Evolutionary conservation across 2,797 vertebrate genomes (phyloP).

Genomic region (Thaleichthys pacificus): DNA sequence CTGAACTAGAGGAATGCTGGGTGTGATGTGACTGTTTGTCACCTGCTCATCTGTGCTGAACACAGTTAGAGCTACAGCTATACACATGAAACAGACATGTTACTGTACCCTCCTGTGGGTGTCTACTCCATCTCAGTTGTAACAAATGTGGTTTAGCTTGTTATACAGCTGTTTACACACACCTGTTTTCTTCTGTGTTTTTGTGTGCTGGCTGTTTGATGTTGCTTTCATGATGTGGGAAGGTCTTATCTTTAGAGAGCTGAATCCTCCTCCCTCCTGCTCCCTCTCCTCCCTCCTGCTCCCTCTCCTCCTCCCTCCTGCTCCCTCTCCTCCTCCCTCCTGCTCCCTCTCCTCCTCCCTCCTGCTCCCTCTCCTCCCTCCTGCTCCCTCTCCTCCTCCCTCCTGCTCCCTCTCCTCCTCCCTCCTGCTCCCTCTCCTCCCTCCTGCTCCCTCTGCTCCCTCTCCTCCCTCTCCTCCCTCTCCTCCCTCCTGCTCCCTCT

Average conservation of each 20-base stretch:
- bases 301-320: conserved; percentile 24
- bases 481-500: conserved; percentile 7
- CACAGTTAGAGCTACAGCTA: background rate
- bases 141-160: background rate
- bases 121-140: too few species aligned
- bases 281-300: too few species aligned
- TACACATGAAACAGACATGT: background rate
- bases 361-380: background rate
- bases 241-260: conserved; percentile 33
- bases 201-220: conserved; percentile 49
- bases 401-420: conserved; percentile 9
- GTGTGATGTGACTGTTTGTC: conserved; percentile 41
- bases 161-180: background rate
- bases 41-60: background rate
- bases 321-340: conserved; percentile 30
- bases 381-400: conserved; percentile 15
- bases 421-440: too few species aligned
- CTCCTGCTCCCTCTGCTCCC: too few species aligned
- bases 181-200: conserved; percentile 29
- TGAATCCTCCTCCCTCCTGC: conserved; percentile 35
- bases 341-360: conserved; percentile 26
- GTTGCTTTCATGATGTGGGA: conserved; percentile 25
- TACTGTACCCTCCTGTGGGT: background rate
- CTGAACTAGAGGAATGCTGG: conserved; percentile 20
- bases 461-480: background rate